A percentile compares a stretch with the other conserved stretches of the same genome.
Evolutionary conservation across 2,888 invertebrate genomes (phyloP).

Genomic region (Germaria angustata): DNA sequence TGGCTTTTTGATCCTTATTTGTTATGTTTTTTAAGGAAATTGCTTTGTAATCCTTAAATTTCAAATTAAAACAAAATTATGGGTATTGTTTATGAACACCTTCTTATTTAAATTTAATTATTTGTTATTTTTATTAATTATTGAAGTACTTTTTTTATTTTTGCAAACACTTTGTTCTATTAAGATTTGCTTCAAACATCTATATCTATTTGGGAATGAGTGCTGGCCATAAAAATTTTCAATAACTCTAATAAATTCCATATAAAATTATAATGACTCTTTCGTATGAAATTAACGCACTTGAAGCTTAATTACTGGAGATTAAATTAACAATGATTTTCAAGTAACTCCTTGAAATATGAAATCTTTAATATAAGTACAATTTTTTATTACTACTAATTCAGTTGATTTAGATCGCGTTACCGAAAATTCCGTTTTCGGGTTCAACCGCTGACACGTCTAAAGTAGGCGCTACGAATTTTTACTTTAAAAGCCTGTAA

Average conservation of each 20-base stretch:
- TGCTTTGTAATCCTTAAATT: slow-evolving; percentile 47
- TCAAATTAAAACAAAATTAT: slow-evolving; percentile 32
- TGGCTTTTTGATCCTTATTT: slow-evolving; percentile 44
- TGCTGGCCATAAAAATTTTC: slow-evolving; percentile 57
- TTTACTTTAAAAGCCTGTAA: slow-evolving; percentile 75
- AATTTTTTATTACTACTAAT: neutral
- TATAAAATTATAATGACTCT: slow-evolving; percentile 36
- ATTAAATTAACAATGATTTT: slow-evolving; percentile 13
- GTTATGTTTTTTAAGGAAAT: slow-evolving; percentile 26
- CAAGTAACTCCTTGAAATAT: neutral
- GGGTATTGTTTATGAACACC: neutral
- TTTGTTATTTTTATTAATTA: slow-evolving; percentile 27
- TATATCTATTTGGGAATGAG: slow-evolving; percentile 5
- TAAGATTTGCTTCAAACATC: neutral
- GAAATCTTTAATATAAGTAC: neutral
- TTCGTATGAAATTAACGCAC: slow-evolving; percentile 22
- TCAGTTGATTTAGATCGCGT: slow-evolving; percentile 20
- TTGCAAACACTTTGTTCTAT: neutral
- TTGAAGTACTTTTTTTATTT: neutral
- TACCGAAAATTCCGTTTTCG: neutral
- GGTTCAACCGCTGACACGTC: slow-evolving; percentile 49
- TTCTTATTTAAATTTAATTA: slow-evolving; percentile 5
- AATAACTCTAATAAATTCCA: slow-evolving; percentile 60
- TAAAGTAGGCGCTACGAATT: slow-evolving; percentile 70
- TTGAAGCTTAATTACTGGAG: slow-evolving; percentile 38